A percentile compares a stretch with the other conserved stretches of the same genome.
These are phyloP conservation scores for Cremastinae sp. DNA, from an alignment of 2,888 invertebrate species.

Conservation along the genomic window DNA sequence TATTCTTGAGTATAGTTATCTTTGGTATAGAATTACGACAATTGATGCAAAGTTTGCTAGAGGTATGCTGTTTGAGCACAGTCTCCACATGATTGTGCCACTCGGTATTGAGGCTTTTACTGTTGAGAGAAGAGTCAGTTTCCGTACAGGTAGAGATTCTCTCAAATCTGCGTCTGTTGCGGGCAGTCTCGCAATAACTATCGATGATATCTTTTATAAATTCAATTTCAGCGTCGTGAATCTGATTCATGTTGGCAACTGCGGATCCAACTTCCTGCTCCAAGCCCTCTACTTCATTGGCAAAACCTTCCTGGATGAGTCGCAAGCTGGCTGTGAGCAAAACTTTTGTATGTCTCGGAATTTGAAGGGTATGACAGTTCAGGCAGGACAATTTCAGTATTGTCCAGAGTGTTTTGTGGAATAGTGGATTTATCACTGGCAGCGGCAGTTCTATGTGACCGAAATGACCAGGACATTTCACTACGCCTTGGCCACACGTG, in stretches of 20 bases:
- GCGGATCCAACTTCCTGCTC: conserved; percentile 79
- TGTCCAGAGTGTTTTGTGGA: conserved; percentile 87
- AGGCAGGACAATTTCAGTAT: conserved; percentile 87
- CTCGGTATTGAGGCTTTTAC: conserved; percentile 82
- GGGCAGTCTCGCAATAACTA: conserved; percentile 78
- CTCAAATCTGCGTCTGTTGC: conserved; percentile 66
- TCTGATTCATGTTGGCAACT: conserved; percentile 63
- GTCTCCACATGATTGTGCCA: conserved; percentile 80
- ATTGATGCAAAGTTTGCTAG: conserved; percentile 82
- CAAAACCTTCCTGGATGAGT: conserved; percentile 88
- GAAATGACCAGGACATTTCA: conserved; percentile 94
- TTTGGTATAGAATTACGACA: conserved; percentile 82
- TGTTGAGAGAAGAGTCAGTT: conserved; percentile 75
- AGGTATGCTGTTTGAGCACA: conserved; percentile 81
- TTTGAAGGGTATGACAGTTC: conserved; percentile 86
- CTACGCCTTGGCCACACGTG: conserved; percentile 87
- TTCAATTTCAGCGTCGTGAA: conserved; percentile 75
- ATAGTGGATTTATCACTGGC: conserved; percentile 94
- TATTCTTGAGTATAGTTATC: conserved; percentile 84
- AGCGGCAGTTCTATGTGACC: conserved; percentile 96
- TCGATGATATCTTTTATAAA: conserved; percentile 81
- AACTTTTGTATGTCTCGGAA: conserved; percentile 82
- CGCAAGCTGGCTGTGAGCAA: conserved; percentile 86
- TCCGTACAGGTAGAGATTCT: conserved; percentile 74
- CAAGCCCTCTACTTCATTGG: conserved; percentile 87